Base-by-base conservation (phyloP, 1,140 invertebrate species). In the Hydropsyche tenuis region DNA sequence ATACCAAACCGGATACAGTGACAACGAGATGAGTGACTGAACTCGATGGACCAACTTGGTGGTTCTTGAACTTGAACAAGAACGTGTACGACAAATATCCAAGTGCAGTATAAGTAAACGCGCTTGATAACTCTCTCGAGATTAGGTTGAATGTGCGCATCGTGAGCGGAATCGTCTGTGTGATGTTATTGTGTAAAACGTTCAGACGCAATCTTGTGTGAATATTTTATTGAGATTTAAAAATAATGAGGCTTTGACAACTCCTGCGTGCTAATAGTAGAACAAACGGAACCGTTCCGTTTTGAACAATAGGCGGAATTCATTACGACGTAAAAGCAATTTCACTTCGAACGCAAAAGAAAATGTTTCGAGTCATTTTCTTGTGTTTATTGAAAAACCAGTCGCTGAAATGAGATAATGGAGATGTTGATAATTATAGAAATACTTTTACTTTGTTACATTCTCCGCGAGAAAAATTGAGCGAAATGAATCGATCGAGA, bases 271-370 rank as follows among this genome's bases (percentile, higher is more conserved):
- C 48, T 5, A 2, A 18, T 12, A 2, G 2, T n/a, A 46, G 18
- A 53, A 18, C 6, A 5, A 53, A 18, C 16, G 20, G n/a, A 53
- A 18, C 16, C 16, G 48, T 53, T 53, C 20, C 48, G 20, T 20
- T 53, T 53, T 7, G 48, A 53, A 53, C 48, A 53, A 53, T 53
- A 53, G 48, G 16, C 48, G 16, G 16, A 18, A 18, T 53, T 53
- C 48, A 53, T 53, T 53, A 53, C 18, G 48, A 9, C 30, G 30
- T 37, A 37, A 53, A 53, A 48, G 20, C 16, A 53, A 20, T 53
- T 53, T 53, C 48, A 53, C 48, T 53, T 53, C 2, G 48, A 53
- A 53, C 20, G 16, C 16, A 53, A 20, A 20, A 53, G 48, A 16
- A 53, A 53, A 20, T 20, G 20, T 18, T 53, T 53, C 20, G 20